Evolutionary conservation across 2,113 vertebrate species (phyloP).

Genomic region (Leptobrachium leishanense): DNA sequence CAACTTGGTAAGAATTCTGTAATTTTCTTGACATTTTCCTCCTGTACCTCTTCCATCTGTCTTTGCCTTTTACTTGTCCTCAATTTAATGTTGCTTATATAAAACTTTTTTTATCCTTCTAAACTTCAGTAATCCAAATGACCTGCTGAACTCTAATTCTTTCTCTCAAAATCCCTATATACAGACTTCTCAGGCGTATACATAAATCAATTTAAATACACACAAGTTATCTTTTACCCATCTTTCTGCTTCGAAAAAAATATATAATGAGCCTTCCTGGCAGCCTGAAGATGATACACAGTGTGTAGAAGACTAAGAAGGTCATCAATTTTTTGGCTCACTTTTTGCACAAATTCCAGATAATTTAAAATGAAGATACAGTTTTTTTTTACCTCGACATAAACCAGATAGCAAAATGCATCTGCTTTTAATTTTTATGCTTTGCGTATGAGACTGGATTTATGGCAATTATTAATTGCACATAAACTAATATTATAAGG

Average conservation of each 20-base stretch:
- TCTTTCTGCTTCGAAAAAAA: not conserved
- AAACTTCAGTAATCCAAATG: constrained; percentile 5
- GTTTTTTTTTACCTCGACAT: not conserved
- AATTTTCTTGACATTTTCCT: no score
- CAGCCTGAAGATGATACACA: not conserved
- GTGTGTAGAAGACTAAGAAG: constrained; percentile 2
- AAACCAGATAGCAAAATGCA: not conserved
- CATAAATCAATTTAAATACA: constrained; percentile 5
- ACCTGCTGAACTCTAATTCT: not conserved
- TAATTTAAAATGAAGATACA: not conserved
- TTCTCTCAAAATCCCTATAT: not conserved
- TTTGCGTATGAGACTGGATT: not conserved
- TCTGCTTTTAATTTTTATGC: not conserved
- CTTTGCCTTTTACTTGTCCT: not conserved
- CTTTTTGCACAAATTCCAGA: not conserved
- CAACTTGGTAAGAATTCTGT: no score
- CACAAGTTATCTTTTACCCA: not conserved
- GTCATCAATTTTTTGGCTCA: not conserved
- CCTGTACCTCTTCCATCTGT: not conserved
- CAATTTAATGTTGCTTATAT: not conserved
- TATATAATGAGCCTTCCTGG: not conserved
- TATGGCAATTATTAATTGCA: not conserved
- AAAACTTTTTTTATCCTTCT: not conserved
- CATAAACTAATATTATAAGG: no score
- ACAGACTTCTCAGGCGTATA: not conserved